Percentiles rank a stretch among this genome's conserved stretches.
Conservation (phyloP, 2,797 vertebrate species). For the Stomatorhinus walkeri region DNA sequence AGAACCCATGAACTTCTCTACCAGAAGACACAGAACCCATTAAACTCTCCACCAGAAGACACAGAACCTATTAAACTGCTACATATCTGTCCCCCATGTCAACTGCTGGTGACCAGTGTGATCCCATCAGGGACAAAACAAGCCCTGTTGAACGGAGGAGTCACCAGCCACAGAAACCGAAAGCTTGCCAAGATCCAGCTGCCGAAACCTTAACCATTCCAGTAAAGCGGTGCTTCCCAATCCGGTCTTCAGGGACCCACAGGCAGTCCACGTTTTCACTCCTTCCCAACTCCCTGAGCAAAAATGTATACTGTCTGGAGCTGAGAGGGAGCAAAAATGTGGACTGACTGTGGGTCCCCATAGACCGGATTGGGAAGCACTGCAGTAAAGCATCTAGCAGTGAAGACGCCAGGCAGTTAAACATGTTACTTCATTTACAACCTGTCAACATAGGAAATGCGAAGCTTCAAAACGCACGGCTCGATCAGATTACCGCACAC, state of each 20-base stretch:
- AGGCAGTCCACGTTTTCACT: neutral
- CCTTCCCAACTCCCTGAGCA: neutral
- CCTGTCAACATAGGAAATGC: neutral
- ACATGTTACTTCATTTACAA: neutral
- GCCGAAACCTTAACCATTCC: neutral
- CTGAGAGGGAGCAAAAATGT: neutral
- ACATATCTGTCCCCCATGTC: neutral
- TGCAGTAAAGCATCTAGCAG: neutral
- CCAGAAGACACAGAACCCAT: too few relatives aligned
- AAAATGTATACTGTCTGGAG: neutral
- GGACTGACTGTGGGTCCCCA: neutral
- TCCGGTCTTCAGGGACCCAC: neutral
- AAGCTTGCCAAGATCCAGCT: neutral
- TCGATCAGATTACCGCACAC: neutral
- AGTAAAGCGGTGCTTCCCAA: neutral
- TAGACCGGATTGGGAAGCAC: neutral
- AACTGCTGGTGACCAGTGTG: neutral
- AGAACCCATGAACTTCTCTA: too few relatives aligned
- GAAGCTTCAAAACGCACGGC: neutral
- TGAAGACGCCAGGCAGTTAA: neutral
- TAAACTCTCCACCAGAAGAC: neutral
- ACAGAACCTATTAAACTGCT: neutral
- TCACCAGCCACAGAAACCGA: neutral
- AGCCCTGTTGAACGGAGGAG: neutral
- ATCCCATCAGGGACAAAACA: neutral